Evolutionary conservation across 2,888 invertebrate genomes (phyloP).

Genomic region (Drosophila mettleri): DNA sequence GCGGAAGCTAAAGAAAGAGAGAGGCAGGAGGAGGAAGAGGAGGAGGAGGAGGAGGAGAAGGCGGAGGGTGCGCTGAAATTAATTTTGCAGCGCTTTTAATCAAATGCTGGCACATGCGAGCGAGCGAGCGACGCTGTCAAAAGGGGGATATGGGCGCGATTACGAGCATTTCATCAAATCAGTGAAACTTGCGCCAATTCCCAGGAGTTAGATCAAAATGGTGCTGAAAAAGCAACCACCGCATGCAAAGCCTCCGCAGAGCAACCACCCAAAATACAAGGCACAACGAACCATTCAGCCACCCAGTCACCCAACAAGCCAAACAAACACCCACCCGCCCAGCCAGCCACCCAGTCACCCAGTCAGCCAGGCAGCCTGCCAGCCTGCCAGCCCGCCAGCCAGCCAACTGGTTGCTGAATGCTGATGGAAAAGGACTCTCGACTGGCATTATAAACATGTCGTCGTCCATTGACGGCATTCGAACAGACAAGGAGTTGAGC

Average conservation of each 20-base stretch:
- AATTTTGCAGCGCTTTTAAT: constrained; percentile 81
- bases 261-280: constrained; percentile 21
- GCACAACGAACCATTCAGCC: constrained; percentile 10
- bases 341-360: constrained; percentile 3
- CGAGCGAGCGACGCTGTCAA: constrained; percentile 47
- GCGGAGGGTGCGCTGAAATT: constrained; percentile 52
- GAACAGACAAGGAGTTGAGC: constrained; percentile 83
- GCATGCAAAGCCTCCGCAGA: constrained; percentile 10
- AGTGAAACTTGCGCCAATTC: constrained; percentile 63
- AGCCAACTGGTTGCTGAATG: constrained; percentile 7
- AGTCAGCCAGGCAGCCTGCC: neutral
- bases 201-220: constrained; percentile 73
- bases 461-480: constrained; percentile 80
- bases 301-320: neutral
- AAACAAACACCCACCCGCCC: constrained; percentile 14
- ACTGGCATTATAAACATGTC: constrained; percentile 60
- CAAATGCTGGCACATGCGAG: constrained; percentile 82
- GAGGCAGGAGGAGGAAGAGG: neutral
- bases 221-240: constrained; percentile 51
- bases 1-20: neutral
- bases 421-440: constrained; percentile 38
- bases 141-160: constrained; percentile 58
- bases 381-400: neutral
- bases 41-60: neutral
- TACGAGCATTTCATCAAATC: constrained; percentile 68